Percentiles rank a stretch among this genome's conserved stretches.
Conservation (phyloP, 2,113 vertebrate species). For the Diphyllodes magnificus region DNA sequence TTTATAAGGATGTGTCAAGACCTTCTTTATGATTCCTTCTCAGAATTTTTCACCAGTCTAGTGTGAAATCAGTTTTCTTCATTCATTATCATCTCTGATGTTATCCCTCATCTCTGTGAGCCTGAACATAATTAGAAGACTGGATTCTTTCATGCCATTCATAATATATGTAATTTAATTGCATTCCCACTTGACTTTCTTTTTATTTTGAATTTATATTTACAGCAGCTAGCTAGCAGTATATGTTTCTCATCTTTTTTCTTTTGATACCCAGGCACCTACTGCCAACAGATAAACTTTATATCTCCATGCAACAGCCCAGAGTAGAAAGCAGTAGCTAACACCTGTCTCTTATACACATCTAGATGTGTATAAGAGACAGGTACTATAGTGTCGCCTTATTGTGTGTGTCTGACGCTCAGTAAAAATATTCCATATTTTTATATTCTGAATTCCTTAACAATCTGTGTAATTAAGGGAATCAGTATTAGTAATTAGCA, state of each 20-base stretch:
- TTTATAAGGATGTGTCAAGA: neutral
- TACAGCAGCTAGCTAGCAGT: neutral
- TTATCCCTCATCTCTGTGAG: neutral
- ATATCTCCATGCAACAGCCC: neutral
- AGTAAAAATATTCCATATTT: neutral
- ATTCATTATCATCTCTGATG: neutral
- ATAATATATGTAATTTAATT: neutral
- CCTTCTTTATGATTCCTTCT: neutral
- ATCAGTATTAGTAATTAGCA: neutral
- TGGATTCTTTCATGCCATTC: neutral
- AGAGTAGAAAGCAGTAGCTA: neutral
- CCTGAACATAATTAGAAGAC: neutral
- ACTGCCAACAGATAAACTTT: neutral
- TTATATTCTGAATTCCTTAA: neutral
- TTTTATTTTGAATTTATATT: slow-evolving; percentile 5
- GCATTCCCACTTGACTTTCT: neutral
- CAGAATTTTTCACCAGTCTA: neutral
- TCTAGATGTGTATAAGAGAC: too few relatives aligned
- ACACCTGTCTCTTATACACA: too few relatives aligned
- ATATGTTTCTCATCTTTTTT: neutral
- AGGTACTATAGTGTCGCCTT: neutral
- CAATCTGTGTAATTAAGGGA: neutral
- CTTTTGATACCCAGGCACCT: neutral
- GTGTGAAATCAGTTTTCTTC: neutral
- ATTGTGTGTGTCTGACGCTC: neutral